These are phyloP conservation scores for Octonoba sinensis DNA, from an alignment of 2,888 invertebrate genomes.

Conservation along the genomic window DNA sequence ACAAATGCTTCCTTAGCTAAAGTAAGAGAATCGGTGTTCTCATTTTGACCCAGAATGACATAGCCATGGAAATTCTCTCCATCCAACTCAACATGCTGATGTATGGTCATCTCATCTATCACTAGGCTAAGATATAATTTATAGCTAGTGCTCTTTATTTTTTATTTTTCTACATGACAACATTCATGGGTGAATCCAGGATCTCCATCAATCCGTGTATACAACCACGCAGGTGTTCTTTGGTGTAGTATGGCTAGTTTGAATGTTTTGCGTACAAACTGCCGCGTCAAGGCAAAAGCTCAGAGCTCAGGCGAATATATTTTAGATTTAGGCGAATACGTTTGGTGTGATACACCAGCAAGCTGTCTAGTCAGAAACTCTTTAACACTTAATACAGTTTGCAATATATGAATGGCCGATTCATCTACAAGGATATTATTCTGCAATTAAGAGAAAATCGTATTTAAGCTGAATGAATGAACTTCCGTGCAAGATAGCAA, in stretches of 20 bases:
- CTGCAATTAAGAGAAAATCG: no score
- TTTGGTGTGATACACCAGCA: no score
- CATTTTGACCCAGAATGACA: no score
- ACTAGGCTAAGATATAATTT: neutral
- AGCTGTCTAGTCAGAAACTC: no score
- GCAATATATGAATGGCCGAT: no score
- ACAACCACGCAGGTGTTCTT: neutral
- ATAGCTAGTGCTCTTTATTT: neutral
- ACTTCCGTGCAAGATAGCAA: no score
- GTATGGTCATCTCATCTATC: slow-evolving; percentile 10
- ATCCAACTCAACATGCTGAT: slow-evolving; percentile 9
- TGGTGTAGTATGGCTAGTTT: neutral
- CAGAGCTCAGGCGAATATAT: no score
- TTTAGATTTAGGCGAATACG: no score
- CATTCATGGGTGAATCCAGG: slow-evolving; percentile 2
- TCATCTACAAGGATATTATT: no score
- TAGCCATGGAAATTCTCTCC: neutral
- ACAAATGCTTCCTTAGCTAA: neutral
- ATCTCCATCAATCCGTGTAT: neutral
- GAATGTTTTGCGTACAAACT: neutral
- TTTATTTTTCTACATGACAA: neutral
- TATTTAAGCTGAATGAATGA: no score
- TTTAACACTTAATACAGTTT: no score
- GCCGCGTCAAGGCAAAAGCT: slow-evolving; percentile 1
- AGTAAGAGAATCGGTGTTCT: no score